These are phyloP conservation scores for Rhinogobio ventralis DNA, from an alignment of 2,797 vertebrate genomes.

Conservation along the genomic window DNA sequence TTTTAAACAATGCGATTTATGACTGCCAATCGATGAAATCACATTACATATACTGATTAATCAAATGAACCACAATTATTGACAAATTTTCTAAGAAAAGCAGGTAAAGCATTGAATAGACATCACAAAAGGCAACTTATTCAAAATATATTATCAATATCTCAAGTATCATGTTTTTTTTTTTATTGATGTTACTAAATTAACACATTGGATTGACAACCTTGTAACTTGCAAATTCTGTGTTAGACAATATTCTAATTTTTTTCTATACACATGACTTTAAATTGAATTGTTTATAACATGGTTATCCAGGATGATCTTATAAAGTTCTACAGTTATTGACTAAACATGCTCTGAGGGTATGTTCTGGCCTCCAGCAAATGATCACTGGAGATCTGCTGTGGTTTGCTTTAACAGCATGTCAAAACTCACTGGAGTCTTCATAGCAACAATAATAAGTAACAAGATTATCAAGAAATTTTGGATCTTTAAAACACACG, in stretches of 20 bases:
- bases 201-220: not conserved
- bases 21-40: not conserved
- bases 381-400: constrained; percentile 3
- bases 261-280: not conserved
- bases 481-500: not conserved
- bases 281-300: constrained; percentile 10
- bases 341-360: not conserved
- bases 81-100: not conserved
- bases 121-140: not conserved
- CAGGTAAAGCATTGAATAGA: not conserved
- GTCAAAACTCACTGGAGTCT: not conserved
- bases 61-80: not conserved
- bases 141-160: not conserved
- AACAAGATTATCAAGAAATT: not conserved
- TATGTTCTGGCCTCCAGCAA: constrained; percentile 13
- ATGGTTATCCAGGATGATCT: not conserved
- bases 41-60: not conserved
- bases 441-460: not conserved
- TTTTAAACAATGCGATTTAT: not conserved
- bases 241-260: not conserved
- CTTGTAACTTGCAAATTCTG: not conserved
- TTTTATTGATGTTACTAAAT: not conserved
- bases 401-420: constrained; percentile 1
- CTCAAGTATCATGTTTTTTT: not conserved
- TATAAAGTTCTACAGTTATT: not conserved